These are phyloP conservation scores for Orbicella faveolata DNA, from an alignment of 64 coral and sea anemone species.

Conservation along the genomic window DNA sequence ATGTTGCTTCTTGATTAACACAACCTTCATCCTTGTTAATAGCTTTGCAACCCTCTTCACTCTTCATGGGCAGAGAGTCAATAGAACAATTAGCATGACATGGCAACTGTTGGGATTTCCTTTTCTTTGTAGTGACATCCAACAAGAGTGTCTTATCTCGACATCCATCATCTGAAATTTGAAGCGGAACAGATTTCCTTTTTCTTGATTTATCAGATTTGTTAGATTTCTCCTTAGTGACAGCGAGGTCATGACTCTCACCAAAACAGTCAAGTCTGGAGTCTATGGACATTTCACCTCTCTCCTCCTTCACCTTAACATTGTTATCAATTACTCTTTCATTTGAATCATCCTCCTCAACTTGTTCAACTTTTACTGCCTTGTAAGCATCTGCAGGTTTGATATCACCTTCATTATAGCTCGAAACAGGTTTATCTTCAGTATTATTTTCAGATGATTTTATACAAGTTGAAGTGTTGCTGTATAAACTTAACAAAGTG, in stretches of 20 bases:
- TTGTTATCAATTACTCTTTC: not conserved
- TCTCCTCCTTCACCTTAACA: not conserved
- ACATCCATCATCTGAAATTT: not conserved
- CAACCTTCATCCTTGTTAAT: not conserved
- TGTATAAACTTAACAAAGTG: not conserved
- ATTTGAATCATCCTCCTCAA: not conserved
- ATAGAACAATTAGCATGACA: not conserved
- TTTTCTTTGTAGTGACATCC: constrained; percentile 2
- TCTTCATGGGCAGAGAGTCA: not conserved
- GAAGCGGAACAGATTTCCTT: constrained; percentile 24
- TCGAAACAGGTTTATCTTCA: not conserved
- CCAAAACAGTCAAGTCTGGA: not conserved
- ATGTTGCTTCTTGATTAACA: not conserved
- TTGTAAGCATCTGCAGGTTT: not conserved
- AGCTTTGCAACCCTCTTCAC: not conserved
- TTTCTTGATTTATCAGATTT: not conserved
- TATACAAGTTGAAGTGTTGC: not conserved
- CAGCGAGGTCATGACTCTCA: not conserved
- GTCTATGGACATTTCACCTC: not conserved
- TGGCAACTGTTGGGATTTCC: constrained; percentile 4
- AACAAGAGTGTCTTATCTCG: not conserved
- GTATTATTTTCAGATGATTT: not conserved
- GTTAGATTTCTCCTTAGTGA: constrained; percentile 10
- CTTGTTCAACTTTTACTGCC: not conserved
- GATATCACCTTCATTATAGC: not conserved